Evolutionary conservation across 2,797 vertebrate species (phyloP).

Genomic region (Potorous gilbertii): DNA sequence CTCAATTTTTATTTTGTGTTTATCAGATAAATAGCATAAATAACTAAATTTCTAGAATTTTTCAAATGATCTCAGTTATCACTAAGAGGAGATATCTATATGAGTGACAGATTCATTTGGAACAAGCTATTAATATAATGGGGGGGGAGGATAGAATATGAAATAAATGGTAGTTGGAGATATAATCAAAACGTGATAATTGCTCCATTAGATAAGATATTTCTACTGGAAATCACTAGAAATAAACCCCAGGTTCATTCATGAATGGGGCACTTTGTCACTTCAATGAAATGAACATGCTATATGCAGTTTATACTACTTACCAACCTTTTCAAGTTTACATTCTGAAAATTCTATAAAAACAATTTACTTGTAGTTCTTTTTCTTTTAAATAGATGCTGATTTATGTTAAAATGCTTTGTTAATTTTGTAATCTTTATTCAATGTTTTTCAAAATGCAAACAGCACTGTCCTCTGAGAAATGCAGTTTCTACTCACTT

Average conservation of each 20-base stretch:
- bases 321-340: not conserved
- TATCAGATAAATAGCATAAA: too few species aligned
- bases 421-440: slow-evolving; percentile 77
- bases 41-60: not conserved
- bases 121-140: not conserved
- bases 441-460: slow-evolving; percentile 74
- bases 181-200: not conserved
- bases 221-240: not conserved
- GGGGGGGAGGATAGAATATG: not conserved
- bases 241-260: not conserved
- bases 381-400: slow-evolving; percentile 52
- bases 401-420: slow-evolving; percentile 73
- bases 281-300: not conserved
- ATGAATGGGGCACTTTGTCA: not conserved
- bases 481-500: slow-evolving; percentile 50
- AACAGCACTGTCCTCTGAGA: slow-evolving; percentile 70
- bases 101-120: not conserved
- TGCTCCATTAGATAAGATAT: not conserved
- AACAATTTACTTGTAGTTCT: slow-evolving; percentile 36
- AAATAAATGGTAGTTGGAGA: not conserved
- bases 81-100: not conserved
- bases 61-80: not conserved
- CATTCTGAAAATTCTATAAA: not conserved
- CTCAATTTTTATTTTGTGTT: too few species aligned
- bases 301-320: not conserved